These are phyloP conservation scores for Chydorus sphaericus DNA, from an alignment of 2,888 invertebrate genomes.

Conservation along the genomic window DNA sequence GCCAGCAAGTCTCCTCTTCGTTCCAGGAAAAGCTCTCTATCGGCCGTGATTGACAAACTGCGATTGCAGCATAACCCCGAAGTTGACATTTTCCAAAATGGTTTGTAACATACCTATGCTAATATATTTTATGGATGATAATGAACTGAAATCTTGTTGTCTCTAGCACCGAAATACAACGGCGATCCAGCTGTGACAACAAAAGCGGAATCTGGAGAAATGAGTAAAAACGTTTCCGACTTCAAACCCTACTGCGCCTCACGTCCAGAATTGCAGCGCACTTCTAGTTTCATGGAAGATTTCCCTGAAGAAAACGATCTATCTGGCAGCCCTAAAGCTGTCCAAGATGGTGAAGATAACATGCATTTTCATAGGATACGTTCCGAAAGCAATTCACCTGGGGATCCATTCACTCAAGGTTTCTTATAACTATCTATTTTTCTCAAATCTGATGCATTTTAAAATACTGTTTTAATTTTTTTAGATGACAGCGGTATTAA, in stretches of 20 bases:
- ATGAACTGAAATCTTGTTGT: too few species aligned
- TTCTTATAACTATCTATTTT: neutral
- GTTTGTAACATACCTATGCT: neutral
- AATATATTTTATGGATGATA: too few species aligned
- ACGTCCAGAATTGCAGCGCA: neutral
- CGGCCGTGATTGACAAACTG: slow-evolving; percentile 73
- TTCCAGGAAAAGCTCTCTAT: slow-evolving; percentile 58
- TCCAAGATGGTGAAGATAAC: neutral
- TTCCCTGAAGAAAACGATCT: neutral
- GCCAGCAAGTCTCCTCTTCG: slow-evolving; percentile 28
- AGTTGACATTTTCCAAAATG: neutral
- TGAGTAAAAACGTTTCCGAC: neutral
- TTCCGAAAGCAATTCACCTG: neutral
- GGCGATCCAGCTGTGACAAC: neutral
- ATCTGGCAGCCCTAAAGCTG: neutral
- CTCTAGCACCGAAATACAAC: neutral
- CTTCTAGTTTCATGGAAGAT: neutral
- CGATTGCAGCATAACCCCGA: slow-evolving; percentile 45
- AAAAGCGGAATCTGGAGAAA: neutral
- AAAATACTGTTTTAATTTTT: neutral
- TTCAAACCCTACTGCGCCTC: neutral
- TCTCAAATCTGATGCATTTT: neutral
- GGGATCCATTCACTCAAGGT: slow-evolving; percentile 3
- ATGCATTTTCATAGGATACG: neutral
- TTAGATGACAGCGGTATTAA: neutral